Conservation (phyloP, 2,888 invertebrate genomes). For the Drosophila bunnanda region DNA sequence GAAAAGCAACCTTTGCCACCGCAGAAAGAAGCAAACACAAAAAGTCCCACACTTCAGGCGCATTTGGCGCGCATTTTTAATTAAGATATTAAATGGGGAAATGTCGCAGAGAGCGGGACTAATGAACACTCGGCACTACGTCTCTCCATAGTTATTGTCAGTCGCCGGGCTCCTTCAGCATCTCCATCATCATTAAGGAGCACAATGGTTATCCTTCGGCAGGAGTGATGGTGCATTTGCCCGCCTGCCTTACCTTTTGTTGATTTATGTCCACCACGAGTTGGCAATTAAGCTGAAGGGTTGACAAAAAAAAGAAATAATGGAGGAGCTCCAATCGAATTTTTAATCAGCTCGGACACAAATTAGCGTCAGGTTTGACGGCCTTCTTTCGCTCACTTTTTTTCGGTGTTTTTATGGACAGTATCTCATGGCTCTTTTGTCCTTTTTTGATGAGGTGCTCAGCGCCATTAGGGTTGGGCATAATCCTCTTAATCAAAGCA, state of each 20-base stretch:
- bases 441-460: slow-evolving; percentile 37
- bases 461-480: slow-evolving; percentile 7
- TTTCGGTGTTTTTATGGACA: slow-evolving; percentile 55
- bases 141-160: slow-evolving; percentile 61
- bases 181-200: slow-evolving; percentile 68
- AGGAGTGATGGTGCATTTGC: slow-evolving; percentile 43
- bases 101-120: slow-evolving; percentile 53
- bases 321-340: slow-evolving; percentile 61
- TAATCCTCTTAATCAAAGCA: slow-evolving; percentile 53
- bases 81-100: slow-evolving; percentile 76
- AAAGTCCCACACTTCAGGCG: slow-evolving; percentile 54
- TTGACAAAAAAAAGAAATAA: slow-evolving; percentile 39
- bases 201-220: slow-evolving; percentile 53
- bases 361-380: slow-evolving; percentile 60
- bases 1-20: slow-evolving; percentile 33
- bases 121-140: slow-evolving; percentile 62
- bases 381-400: slow-evolving; percentile 6
- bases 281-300: slow-evolving; percentile 68
- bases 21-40: slow-evolving; percentile 11
- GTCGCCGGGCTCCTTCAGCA: slow-evolving; percentile 10
- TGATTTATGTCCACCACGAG: slow-evolving; percentile 67
- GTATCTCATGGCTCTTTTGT: slow-evolving; percentile 32
- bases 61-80: slow-evolving; percentile 70
- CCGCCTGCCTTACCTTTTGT: slow-evolving; percentile 63
- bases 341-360: slow-evolving; percentile 77